phyloP scores from a whole-genome alignment of 2,113 vertebrate species.

The Mustela lutreola region DNA sequence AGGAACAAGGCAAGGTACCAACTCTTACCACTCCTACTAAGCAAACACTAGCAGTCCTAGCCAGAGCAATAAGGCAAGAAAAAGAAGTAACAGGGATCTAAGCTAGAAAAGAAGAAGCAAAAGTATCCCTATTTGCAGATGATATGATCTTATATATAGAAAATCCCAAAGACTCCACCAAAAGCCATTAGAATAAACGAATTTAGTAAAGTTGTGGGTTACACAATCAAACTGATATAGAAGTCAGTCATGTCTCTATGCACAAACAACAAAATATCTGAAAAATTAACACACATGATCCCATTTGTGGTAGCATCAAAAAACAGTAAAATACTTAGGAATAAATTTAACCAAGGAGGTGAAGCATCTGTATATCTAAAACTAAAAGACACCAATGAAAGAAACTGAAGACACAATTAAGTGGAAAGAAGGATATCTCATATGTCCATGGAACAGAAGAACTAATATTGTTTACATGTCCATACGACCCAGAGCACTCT shows the following conservation, averaged over 20 bases:
- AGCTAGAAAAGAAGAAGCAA: not conserved
- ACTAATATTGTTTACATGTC: not conserved
- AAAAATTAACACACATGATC: not conserved
- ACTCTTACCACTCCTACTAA: not conserved
- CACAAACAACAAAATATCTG: not conserved
- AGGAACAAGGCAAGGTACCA: not conserved
- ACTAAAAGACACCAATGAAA: not conserved
- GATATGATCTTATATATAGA: not conserved
- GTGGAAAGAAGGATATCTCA: not conserved
- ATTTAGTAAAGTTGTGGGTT: not conserved
- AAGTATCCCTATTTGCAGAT: not conserved
- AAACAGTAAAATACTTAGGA: not conserved
- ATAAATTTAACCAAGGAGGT: not conserved
- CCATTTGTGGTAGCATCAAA: not conserved
- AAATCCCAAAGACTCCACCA: not conserved
- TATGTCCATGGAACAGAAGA: not conserved
- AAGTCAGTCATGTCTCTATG: not conserved
- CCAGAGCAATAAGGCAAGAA: not conserved
- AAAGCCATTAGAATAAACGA: not conserved
- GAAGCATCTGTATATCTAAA: not conserved
- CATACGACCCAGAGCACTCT: not conserved
- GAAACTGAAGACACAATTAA: not conserved
- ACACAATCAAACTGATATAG: not conserved
- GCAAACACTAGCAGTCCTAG: not conserved
- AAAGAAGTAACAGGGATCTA: not conserved